Evolutionary conservation across 2,797 vertebrate genomes (phyloP), one percentile per base, ranked within the genome.

Genomic region (Anas flavirostris): DNA sequence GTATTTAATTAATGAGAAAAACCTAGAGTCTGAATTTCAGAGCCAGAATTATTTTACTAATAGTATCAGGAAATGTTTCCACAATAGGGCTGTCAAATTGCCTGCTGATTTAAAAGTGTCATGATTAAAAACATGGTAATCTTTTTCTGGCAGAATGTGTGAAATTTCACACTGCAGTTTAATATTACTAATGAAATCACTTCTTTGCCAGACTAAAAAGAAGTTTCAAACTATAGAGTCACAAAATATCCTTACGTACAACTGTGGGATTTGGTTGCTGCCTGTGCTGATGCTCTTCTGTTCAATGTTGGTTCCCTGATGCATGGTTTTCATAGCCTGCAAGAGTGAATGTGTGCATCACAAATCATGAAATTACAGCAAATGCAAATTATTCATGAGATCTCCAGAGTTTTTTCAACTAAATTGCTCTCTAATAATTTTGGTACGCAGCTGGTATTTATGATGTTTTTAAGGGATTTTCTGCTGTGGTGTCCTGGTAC

Each of bases 1-100:
- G 8, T 72, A n/a, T 70, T 91, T 89, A 69, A 37, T 43, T 73
- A 82, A 85, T 82, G 58, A 93, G 60, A 64, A 88, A 50, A 94
- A 78, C 12, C 9, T 75, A 41, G 22, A 33, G 14, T 67, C 26
- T 9, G 2, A 72, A 60, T 75, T 82, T 56, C 41, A 78, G 72
- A 85, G 75, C 37, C 73, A 82, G 37, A 88, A 80, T 4, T 93
- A 72, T 84, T 89, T 85, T 56, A 26, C 5, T 87, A 35, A 74
- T 66, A 83, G 67, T 52, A 43, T 80, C 55, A 69, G 64, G 52
- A 86, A 88, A 43, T 53, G 7, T 75, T 94, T 89, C 53, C 17
- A 22, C 44, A 77, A n/a, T 9, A 72, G 5, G 4, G 12, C 74
- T 92, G 75, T 94, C 35, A 70, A 58, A 70, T 88, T 86, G 39